A percentile compares a stretch with the other conserved stretches of the same genome.
phyloP scores from a whole-genome alignment of 2,888 invertebrate species.

The Meliscaeva auricollis region DNA sequence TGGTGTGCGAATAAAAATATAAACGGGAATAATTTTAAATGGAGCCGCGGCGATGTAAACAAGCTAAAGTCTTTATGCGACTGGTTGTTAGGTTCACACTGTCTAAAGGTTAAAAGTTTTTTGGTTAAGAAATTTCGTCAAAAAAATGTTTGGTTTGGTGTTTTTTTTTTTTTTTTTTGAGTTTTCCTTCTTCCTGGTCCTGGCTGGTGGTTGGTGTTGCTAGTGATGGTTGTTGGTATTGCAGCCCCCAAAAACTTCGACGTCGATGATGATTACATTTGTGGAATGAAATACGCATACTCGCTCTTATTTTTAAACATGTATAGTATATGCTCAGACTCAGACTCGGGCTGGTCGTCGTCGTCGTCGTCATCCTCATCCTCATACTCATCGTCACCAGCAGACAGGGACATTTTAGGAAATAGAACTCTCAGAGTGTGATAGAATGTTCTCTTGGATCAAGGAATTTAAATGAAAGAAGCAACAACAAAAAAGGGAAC shows the following conservation, averaged over 20 bases:
- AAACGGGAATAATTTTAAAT: conserved; percentile 36
- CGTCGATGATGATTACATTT: neutral
- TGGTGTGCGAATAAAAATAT: conserved; percentile 44
- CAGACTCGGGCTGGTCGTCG: neutral
- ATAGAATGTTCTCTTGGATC: neutral
- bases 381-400: no score
- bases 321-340: neutral
- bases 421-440: neutral
- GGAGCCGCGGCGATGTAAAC: conserved; percentile 68
- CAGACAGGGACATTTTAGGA: neutral
- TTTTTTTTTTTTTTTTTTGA: no score
- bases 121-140: conserved; percentile 25
- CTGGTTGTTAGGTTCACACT: conserved; percentile 53
- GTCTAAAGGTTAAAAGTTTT: conserved; percentile 44
- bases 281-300: conserved; percentile 40
- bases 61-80: conserved; percentile 67
- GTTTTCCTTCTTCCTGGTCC: neutral
- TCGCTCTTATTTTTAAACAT: conserved; percentile 39
- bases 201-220: neutral
- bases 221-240: neutral
- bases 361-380: no score
- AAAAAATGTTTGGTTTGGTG: neutral
- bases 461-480: neutral
- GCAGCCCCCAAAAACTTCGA: conserved; percentile 4
- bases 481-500: neutral